These are phyloP conservation scores for Morpho achilles DNA, from an alignment of 2,888 invertebrate genomes.

Conservation along the genomic window DNA sequence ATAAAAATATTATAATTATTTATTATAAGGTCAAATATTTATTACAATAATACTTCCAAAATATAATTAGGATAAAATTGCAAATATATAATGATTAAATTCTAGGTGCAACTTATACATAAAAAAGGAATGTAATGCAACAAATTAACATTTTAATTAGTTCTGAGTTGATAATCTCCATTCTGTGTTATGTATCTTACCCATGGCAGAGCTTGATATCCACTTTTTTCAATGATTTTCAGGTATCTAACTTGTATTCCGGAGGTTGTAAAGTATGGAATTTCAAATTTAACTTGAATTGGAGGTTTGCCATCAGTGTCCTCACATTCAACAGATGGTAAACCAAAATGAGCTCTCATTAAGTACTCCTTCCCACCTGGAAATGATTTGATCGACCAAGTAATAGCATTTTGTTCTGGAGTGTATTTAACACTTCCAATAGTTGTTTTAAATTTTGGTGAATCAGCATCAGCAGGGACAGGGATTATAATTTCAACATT, in stretches of 20 bases:
- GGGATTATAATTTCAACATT: conserved; percentile 99
- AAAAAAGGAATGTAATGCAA: conserved; percentile 42
- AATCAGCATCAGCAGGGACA: conserved; percentile 97
- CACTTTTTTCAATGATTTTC: conserved; percentile 99
- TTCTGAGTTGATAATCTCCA: conserved; percentile 98
- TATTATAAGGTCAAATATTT: conserved; percentile 33
- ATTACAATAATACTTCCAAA: conserved; percentile 51
- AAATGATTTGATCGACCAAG: conserved; percentile 98
- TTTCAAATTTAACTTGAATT: conserved; percentile 99
- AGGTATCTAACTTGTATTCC: conserved; percentile 98
- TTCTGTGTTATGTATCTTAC: conserved; percentile 99
- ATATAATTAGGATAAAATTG: conserved; percentile 50
- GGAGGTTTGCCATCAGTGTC: conserved; percentile 98
- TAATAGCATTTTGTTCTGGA: conserved; percentile 97
- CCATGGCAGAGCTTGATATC: conserved; percentile 99
- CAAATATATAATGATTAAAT: conserved; percentile 38
- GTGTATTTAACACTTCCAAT: conserved; percentile 98
- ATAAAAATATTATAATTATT: conserved; percentile 12
- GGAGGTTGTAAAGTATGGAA: conserved; percentile 99
- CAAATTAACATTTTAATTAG: conserved; percentile 79
- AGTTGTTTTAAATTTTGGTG: conserved; percentile 98
- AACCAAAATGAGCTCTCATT: conserved; percentile 98
- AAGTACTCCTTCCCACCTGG: conserved; percentile 99
- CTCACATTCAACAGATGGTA: conserved; percentile 97
- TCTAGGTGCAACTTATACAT: conserved; percentile 41